Percentiles rank a stretch among this genome's conserved stretches.
These are phyloP conservation scores for Caenorhabditis angaria DNA, from an alignment of 2,888 invertebrate species.

Conservation along the genomic window DNA sequence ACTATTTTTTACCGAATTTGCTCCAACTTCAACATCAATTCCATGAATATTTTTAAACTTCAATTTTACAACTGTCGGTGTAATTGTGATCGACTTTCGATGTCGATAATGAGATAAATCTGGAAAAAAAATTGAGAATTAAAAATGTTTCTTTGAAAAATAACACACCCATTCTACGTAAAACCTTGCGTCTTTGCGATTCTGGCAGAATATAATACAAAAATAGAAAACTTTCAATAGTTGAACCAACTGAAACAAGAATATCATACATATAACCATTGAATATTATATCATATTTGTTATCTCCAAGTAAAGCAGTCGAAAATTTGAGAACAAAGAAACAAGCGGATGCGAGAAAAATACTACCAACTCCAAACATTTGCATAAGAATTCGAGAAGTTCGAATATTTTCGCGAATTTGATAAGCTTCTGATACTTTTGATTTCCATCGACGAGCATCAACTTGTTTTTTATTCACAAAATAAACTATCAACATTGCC, in stretches of 20 bases:
- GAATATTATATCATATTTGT: background rate
- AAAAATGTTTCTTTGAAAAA: no score
- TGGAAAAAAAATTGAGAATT: background rate
- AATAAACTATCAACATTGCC: constrained; percentile 1
- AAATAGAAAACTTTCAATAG: background rate
- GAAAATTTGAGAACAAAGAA: background rate
- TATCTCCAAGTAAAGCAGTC: background rate
- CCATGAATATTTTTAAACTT: background rate
- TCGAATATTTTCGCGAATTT: constrained; percentile 4
- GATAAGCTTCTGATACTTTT: constrained; percentile 34
- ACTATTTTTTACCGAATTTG: background rate
- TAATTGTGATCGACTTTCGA: background rate
- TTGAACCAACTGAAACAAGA: background rate
- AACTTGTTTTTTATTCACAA: constrained; percentile 25
- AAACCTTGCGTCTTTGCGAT: background rate
- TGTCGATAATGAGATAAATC: background rate
- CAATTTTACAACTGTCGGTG: background rate
- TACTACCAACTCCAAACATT: background rate
- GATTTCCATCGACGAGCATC: constrained; percentile 22
- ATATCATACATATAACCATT: background rate
- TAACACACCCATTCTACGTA: background rate
- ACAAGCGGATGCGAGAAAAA: background rate
- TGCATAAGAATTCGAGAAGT: background rate
- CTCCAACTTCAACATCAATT: background rate
- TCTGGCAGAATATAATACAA: background rate